phyloP scores from a whole-genome alignment of 2,797 vertebrate genomes.

The Enteromius thamalakanensis region DNA sequence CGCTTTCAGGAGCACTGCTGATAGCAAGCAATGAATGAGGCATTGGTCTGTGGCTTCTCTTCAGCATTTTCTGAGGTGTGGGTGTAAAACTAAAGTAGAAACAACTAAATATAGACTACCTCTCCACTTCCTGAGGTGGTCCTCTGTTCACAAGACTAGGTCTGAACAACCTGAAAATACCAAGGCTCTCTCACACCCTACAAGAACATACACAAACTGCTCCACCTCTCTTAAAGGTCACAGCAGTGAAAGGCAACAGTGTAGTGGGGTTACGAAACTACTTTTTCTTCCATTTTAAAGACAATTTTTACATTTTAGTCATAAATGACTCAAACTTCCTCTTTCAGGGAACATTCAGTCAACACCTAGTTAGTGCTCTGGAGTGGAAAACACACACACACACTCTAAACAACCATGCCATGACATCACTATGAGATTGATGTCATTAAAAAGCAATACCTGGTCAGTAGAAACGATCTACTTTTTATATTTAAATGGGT shows the following conservation, averaged over 20 bases:
- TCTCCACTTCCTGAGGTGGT: slow-evolving; percentile 47
- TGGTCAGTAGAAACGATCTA: background rate
- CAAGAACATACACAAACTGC: slow-evolving; percentile 44
- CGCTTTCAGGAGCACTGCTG: slow-evolving; percentile 3
- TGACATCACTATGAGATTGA: background rate
- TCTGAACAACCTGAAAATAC: slow-evolving; percentile 19
- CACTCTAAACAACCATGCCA: background rate
- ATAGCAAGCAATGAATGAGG: slow-evolving; percentile 43
- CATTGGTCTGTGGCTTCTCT: slow-evolving; percentile 34
- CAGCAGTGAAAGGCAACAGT: slow-evolving; percentile 63
- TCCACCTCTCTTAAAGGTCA: slow-evolving; percentile 72
- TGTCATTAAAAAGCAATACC: background rate
- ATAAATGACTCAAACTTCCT: slow-evolving; percentile 68
- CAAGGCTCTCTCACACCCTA: slow-evolving; percentile 9
- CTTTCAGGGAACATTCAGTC: slow-evolving; percentile 63
- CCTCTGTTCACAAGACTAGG: slow-evolving; percentile 12
- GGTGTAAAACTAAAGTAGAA: slow-evolving; percentile 36
- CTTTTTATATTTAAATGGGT: background rate
- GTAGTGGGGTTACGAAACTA: slow-evolving; percentile 27
- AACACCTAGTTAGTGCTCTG: slow-evolving; percentile 60
- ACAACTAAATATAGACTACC: slow-evolving; percentile 56
- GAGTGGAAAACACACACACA: background rate
- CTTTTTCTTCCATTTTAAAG: slow-evolving; percentile 31
- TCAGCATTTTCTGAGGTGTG: slow-evolving; percentile 5
- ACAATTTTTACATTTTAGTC: slow-evolving; percentile 37